Base-by-base conservation (phyloP, 2,113 vertebrate species). In the Seriola quinqueradiata region DNA sequence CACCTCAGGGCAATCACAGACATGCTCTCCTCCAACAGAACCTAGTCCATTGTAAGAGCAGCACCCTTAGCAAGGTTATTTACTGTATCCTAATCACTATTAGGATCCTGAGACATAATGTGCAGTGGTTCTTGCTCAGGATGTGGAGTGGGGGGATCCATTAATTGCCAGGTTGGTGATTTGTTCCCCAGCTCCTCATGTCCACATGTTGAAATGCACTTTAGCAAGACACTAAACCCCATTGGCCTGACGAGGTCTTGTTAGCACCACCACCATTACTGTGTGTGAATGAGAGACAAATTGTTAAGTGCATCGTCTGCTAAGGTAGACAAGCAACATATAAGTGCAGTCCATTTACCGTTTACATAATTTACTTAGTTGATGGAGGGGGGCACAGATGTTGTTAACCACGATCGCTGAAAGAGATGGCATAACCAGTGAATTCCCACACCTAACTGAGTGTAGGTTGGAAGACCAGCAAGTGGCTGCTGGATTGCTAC, bases 31-130 rank as follows among this genome's bases (percentile, higher is more conserved):
- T 25, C 7, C 23, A 46, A 54, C 8, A 46, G 34, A 60, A 77
- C 14, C 28, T n/a, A 25, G 5, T 60, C 40, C 0, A 4, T 65
- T 5, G 40, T 44, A 7, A 25, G 4, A 57, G 23, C 25, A 66
- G 10, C 3, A 14, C 23, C 61, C n/a, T 54, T 5, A 67, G 65
- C 25, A 80, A 80, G 63, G 77, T 76, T 52, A 73, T 73, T 68
- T 36, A 36, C 34, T 36, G 34, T 61, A 58, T 58, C 21, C 34
- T 55, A 40, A 16, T 3, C 21, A 40, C 32, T 23, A 46, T 36
- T 36, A 36, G 34, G 34, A 36, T 36, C 34, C 4, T n/a, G 17
- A 34, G 48, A 32, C 8, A 17, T 34, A 32, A 70, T 48, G 34
- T 25, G 4, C 6, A 70, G 48, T 4, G 1, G 16, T 14, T 75